Percentiles rank a stretch among this genome's conserved stretches.
Conservation (phyloP, 2,888 invertebrate genomes). For the Phytoseiulus persimilis region DNA sequence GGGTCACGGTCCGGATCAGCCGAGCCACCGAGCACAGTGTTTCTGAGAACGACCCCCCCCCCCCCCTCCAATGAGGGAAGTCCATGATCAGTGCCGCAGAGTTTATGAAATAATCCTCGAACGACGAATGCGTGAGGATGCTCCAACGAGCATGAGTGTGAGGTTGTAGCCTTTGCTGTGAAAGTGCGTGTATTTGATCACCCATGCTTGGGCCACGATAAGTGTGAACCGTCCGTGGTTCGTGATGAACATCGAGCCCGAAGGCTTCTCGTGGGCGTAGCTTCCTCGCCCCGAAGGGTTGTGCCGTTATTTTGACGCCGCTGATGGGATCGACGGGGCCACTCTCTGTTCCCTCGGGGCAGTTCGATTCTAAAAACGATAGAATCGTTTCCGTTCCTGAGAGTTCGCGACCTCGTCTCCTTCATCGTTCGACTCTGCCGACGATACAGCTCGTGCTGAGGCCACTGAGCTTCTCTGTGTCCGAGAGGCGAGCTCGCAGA, state of each 20-base stretch:
- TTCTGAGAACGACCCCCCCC: no score
- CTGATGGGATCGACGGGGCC: neutral
- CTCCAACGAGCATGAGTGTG: no score
- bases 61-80: no score
- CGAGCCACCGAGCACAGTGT: no score
- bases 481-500: neutral
- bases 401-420: neutral
- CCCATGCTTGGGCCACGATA: no score
- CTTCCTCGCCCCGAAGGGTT: neutral
- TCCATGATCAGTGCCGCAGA: no score
- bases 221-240: neutral
- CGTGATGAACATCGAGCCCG: neutral
- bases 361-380: neutral
- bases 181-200: no score
- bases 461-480: conserved; percentile 39
- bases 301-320: neutral
- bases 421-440: neutral
- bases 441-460: conserved; percentile 20
- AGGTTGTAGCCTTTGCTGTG: no score
- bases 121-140: no score
- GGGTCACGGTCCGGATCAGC: no score
- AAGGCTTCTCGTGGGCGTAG: neutral
- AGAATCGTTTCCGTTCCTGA: neutral
- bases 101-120: no score
- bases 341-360: neutral